Conservation (phyloP, 2,888 invertebrate species). For the Rambutsinella grinnellia region DNA sequence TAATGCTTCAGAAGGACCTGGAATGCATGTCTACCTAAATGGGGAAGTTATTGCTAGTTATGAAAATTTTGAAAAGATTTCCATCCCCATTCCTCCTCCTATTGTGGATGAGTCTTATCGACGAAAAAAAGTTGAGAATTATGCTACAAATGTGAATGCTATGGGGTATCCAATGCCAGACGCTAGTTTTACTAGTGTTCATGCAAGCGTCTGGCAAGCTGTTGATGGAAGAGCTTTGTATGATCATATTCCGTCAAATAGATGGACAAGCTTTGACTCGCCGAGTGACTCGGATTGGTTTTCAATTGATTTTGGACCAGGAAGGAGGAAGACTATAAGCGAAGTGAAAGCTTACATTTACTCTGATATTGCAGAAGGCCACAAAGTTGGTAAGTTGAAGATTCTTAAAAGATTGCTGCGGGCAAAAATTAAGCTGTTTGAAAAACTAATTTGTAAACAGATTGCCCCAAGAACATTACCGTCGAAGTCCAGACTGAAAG, state of each 20-base stretch:
- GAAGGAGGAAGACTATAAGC: conserved; percentile 45
- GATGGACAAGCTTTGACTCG: conserved; percentile 62
- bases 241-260: conserved; percentile 58
- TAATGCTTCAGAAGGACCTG: conserved; percentile 44
- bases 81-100: conserved; percentile 46
- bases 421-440: neutral
- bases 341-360: conserved; percentile 61
- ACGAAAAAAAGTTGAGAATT: conserved; percentile 58
- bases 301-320: conserved; percentile 63
- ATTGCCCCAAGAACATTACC: conserved; percentile 50
- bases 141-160: conserved; percentile 57
- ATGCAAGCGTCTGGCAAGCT: conserved; percentile 58
- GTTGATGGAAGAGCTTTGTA: conserved; percentile 63
- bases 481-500: conserved; percentile 45
- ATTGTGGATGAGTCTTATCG: conserved; percentile 10
- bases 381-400: conserved; percentile 49
- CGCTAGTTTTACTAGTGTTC: conserved; percentile 56
- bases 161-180: conserved; percentile 55
- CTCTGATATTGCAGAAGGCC: conserved; percentile 57
- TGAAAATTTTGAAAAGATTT: conserved; percentile 43
- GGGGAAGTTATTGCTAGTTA: conserved; percentile 36
- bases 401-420: neutral
- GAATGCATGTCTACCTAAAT: conserved; percentile 58
- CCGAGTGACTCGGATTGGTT: conserved; percentile 56
- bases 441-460: conserved; percentile 23